A percentile compares a stretch with the other conserved stretches of the same genome.
Conservation (phyloP, 2,797 vertebrate genomes). For the Liasis olivaceus region DNA sequence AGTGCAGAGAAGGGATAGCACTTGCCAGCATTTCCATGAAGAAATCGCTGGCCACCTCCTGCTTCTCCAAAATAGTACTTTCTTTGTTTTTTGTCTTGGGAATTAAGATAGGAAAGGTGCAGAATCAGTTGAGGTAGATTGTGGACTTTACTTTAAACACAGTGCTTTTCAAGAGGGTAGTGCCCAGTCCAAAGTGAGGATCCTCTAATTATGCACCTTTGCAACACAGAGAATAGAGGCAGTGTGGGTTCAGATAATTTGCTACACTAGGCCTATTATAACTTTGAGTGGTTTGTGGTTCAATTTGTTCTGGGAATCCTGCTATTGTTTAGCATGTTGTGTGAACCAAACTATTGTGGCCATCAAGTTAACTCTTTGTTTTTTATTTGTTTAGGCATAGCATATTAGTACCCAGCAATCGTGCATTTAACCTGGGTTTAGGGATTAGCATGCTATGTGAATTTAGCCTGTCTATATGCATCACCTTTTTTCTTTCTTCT, state of each 20-base stretch:
- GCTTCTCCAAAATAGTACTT: neutral
- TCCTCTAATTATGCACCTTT: neutral
- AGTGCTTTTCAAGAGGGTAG: neutral
- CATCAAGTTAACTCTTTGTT: neutral
- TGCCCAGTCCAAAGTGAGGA: neutral
- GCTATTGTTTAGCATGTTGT: neutral
- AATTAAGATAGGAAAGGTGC: neutral
- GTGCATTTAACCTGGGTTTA: neutral
- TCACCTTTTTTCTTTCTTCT: neutral
- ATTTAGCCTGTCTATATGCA: neutral
- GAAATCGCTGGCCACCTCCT: neutral
- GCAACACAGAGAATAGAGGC: neutral
- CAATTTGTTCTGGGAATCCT: neutral
- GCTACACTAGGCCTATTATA: neutral
- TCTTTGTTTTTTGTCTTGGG: neutral
- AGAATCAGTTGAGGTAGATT: neutral
- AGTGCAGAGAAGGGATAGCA: neutral
- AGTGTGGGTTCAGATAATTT: neutral
- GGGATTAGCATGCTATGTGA: neutral
- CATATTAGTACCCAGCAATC: neutral
- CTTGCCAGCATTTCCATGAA: neutral
- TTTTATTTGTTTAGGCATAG: neutral
- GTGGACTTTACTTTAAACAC: neutral
- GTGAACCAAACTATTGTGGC: neutral
- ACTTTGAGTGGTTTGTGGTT: neutral